Conservation (phyloP, 1,140 invertebrate species). For the Calephelis nemesis region DNA sequence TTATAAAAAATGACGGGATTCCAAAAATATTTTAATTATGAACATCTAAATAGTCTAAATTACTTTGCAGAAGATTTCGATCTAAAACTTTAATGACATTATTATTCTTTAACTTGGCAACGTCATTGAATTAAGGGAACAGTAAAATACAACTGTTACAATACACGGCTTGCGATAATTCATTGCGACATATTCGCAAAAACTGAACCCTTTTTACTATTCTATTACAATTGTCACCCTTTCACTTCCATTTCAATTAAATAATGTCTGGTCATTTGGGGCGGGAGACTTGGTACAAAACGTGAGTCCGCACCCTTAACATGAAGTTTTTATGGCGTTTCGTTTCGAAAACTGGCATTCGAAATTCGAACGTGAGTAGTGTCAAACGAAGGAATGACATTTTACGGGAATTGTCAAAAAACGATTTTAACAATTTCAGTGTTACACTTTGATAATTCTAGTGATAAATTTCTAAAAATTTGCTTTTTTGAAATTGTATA, state of each 20-base stretch:
- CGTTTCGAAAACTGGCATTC: too few species aligned
- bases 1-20: too few species aligned
- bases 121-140: constrained; percentile 39
- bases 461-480: too few species aligned
- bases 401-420: too few species aligned
- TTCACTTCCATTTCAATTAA: constrained; percentile 77
- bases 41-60: background rate
- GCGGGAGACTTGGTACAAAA: constrained; percentile 33
- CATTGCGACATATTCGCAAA: constrained; percentile 63
- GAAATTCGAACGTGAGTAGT: too few species aligned
- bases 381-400: too few species aligned
- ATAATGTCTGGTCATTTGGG: constrained; percentile 79
- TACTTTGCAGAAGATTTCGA: constrained; percentile 23
- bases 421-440: too few species aligned
- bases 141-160: constrained; percentile 72
- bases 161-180: constrained; percentile 75
- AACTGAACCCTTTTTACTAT: constrained; percentile 72
- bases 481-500: too few species aligned
- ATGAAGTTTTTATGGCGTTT: too few species aligned
- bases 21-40: too few species aligned
- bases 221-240: constrained; percentile 78
- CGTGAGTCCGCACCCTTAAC: constrained; percentile 16
- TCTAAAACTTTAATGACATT: constrained; percentile 14
- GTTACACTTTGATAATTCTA: too few species aligned
- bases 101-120: constrained; percentile 15